Conservation (phyloP, 2,888 invertebrate species). For the Mylabris sibirica region DNA sequence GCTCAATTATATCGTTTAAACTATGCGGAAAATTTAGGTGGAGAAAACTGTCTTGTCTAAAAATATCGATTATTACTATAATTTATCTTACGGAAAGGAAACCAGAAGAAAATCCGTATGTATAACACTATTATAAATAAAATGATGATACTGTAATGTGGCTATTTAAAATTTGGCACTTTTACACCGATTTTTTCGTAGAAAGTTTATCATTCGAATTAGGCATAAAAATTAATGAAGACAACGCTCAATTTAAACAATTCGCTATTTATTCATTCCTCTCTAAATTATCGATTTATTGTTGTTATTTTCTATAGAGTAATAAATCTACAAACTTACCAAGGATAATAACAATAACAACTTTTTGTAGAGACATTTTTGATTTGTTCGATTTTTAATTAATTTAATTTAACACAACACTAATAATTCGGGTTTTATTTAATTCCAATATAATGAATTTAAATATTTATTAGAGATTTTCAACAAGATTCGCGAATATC, state of each 20-base stretch:
- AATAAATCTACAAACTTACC: not conserved
- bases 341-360: not conserved
- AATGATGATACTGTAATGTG: not conserved
- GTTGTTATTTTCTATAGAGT: not conserved
- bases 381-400: not conserved
- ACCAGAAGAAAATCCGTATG: too few relatives aligned
- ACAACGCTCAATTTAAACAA: too few relatives aligned
- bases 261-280: not conserved
- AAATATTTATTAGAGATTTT: not conserved
- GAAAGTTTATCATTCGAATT: not conserved
- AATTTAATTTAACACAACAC: not conserved
- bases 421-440: not conserved
- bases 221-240: not conserved
- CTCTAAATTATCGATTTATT: not conserved
- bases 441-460: not conserved
- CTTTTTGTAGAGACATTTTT: not conserved
- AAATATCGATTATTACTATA: not conserved
- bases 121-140: slow-evolving; percentile 1
- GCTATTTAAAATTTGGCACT: slow-evolving; percentile 5
- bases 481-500: slow-evolving; percentile 26
- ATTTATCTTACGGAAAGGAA: too few relatives aligned
- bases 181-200: not conserved
- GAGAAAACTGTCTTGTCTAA: not conserved
- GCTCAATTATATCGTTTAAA: not conserved
- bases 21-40: not conserved